Percentiles rank a stretch among this genome's conserved stretches.
These are phyloP conservation scores for Stomatorhinus ivindoensis DNA, from an alignment of 2,113 vertebrate species.

Conservation along the genomic window DNA sequence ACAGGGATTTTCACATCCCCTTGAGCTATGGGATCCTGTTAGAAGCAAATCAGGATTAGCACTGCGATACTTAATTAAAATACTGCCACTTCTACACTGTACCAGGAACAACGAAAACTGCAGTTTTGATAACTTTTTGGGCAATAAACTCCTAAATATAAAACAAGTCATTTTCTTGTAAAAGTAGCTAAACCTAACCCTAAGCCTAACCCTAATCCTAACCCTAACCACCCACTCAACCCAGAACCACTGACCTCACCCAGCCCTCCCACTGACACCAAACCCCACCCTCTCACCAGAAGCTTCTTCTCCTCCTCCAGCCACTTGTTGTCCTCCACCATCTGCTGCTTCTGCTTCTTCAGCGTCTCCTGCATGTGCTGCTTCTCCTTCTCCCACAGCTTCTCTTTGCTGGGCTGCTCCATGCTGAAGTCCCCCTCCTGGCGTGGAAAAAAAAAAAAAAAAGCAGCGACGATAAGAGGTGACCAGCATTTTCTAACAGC, in stretches of 20 bases:
- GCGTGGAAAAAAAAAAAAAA: background rate
- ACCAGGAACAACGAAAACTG: background rate
- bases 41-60: background rate
- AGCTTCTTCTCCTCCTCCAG: constrained; percentile 77
- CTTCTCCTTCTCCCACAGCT: constrained; percentile 74
- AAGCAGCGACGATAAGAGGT: background rate
- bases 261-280: background rate
- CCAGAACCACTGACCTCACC: background rate
- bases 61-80: background rate
- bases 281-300: constrained; percentile 60
- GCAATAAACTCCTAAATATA: background rate
- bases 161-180: background rate
- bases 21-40: constrained; percentile 72
- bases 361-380: constrained; percentile 65
- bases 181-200: too few species aligned
- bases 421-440: constrained; percentile 79
- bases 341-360: constrained; percentile 75
- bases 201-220: too few species aligned
- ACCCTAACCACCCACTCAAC: too few species aligned
- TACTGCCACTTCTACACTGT: background rate
- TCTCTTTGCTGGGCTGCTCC: constrained; percentile 68
- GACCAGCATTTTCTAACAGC: background rate
- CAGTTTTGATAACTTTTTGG: background rate
- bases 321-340: constrained; percentile 84
- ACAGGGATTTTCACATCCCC: constrained; percentile 44